Percentiles rank a stretch among this genome's conserved stretches.
Evolutionary conservation across 2,113 vertebrate genomes (phyloP).

Genomic region (Tylochromis polylepis): DNA sequence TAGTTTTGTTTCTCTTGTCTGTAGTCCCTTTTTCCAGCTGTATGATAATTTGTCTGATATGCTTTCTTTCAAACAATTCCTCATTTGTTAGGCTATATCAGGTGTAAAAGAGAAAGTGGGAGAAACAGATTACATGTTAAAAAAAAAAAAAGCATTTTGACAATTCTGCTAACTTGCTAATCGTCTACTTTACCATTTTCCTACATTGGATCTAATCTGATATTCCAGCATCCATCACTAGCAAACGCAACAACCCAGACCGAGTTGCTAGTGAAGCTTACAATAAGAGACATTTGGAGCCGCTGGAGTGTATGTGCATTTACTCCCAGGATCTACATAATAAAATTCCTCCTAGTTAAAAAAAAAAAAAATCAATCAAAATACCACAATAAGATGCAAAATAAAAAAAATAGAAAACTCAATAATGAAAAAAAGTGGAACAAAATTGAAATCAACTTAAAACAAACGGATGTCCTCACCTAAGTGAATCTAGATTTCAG

Average conservation of each 20-base stretch:
- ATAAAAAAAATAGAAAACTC: not conserved
- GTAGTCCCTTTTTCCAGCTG: not conserved
- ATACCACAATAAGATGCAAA: not conserved
- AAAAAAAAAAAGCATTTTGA: not conserved
- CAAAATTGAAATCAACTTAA: constrained; percentile 53
- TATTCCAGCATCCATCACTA: not conserved
- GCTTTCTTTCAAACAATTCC: not conserved
- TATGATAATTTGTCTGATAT: not conserved
- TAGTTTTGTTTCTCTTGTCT: not conserved
- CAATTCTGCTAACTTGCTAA: not conserved
- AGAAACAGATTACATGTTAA: not conserved
- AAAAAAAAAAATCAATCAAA: not conserved
- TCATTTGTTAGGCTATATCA: not conserved
- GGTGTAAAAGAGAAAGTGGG: not conserved
- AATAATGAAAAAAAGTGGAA: not conserved
- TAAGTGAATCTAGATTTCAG: constrained; percentile 99
- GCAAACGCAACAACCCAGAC: not conserved
- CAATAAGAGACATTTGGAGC: no score
- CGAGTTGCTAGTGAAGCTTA: not conserved
- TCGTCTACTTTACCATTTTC: not conserved
- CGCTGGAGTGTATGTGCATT: no score
- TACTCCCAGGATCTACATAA: not conserved
- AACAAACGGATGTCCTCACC: constrained; percentile 73
- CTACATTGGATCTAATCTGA: not conserved
- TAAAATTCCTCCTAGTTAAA: not conserved